phyloP scores from a whole-genome alignment of 2,113 vertebrate species.

The Neogale vison region DNA sequence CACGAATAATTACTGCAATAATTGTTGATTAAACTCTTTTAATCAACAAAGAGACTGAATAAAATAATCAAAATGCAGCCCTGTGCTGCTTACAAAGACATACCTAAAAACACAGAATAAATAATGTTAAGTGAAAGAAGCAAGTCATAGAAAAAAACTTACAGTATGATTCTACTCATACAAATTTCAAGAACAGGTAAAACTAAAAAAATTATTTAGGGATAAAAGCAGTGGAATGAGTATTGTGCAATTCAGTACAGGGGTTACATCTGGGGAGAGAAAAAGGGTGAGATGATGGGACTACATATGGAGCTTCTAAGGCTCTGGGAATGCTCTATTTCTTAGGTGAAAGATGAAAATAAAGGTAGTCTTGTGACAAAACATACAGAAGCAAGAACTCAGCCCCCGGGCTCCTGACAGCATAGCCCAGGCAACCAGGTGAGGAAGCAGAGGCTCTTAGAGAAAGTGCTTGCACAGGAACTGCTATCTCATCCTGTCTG shows the following conservation, averaged over 20 bases:
- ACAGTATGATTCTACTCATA: background rate
- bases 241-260: background rate
- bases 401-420: background rate
- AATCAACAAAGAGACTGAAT: background rate
- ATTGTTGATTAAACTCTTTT: background rate
- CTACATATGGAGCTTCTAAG: background rate
- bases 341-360: background rate
- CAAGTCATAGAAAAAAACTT: background rate
- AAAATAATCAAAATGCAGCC: background rate
- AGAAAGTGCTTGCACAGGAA: background rate
- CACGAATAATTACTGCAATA: background rate
- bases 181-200: background rate
- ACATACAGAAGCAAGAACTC: background rate
- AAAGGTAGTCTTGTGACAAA: background rate
- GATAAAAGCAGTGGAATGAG: background rate
- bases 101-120: background rate
- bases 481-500: background rate
- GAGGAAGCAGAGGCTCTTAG: background rate
- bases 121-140: background rate
- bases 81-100: background rate
- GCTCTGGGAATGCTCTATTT: background rate
- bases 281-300: background rate
- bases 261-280: background rate
- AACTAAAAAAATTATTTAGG: background rate
- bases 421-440: background rate